phyloP scores from a whole-genome alignment of 2,888 invertebrate genomes.

The Drosophila planitibia region DNA sequence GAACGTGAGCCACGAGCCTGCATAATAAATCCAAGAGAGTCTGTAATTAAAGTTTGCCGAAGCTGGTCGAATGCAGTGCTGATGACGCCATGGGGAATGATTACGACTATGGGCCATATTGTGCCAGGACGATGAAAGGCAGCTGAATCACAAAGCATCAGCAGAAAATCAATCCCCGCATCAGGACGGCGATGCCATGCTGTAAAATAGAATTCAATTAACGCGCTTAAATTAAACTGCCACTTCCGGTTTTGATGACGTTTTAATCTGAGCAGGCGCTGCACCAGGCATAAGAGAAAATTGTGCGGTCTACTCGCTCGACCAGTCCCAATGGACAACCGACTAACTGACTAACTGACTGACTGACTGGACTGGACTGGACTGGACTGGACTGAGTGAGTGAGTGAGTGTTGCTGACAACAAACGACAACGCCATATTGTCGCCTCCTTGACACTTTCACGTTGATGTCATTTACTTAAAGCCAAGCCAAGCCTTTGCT shows the following conservation, averaged over 20 bases:
- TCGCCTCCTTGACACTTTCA: constrained; percentile 30
- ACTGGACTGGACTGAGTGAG: neutral
- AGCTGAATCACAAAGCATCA: constrained; percentile 42
- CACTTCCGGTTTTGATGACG: constrained; percentile 83
- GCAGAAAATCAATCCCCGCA: constrained; percentile 73
- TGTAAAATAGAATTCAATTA: constrained; percentile 82
- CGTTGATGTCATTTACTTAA: constrained; percentile 34
- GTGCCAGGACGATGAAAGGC: constrained; percentile 16
- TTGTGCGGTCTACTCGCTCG: constrained; percentile 19
- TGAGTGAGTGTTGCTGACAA: constrained; percentile 44
- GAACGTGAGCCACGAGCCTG: constrained; percentile 31
- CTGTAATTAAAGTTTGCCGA: constrained; percentile 77
- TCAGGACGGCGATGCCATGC: constrained; percentile 30
- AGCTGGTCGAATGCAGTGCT: constrained; percentile 39
- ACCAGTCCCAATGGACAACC: neutral
- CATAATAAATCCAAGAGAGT: constrained; percentile 61
- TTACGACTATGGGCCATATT: constrained; percentile 9
- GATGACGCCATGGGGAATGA: constrained; percentile 49
- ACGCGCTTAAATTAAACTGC: constrained; percentile 83
- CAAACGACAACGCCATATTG: constrained; percentile 33
- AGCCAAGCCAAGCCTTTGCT: constrained; percentile 15
- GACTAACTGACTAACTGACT: neutral
- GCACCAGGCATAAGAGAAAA: constrained; percentile 50
- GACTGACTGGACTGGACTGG: neutral
- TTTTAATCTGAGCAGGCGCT: constrained; percentile 70